phyloP scores from a whole-genome alignment of 2,797 vertebrate genomes.

The Pantherophis vulpinus region DNA sequence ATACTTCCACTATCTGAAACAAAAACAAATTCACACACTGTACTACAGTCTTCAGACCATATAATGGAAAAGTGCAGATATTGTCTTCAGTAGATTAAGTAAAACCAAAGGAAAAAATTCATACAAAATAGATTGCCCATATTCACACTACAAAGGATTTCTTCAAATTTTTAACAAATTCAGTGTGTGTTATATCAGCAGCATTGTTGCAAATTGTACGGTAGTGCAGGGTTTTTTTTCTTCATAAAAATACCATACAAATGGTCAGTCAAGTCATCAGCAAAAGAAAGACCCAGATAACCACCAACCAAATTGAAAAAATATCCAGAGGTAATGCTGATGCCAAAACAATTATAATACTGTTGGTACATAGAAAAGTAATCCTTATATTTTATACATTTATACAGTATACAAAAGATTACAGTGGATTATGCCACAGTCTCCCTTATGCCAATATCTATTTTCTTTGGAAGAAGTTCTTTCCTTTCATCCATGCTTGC shows the following conservation, averaged over 20 bases:
- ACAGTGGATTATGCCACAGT: conserved; percentile 96
- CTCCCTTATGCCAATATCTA: conserved; percentile 98
- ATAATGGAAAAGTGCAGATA: conserved; percentile 75
- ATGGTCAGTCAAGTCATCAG: conserved; percentile 84
- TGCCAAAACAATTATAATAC: conserved; percentile 90
- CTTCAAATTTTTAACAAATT: conserved; percentile 75
- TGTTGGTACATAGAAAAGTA: conserved; percentile 96
- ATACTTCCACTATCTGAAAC: conserved; percentile 70
- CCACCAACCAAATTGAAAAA: conserved; percentile 69
- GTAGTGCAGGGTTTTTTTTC: conserved; percentile 79
- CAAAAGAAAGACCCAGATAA: conserved; percentile 78
- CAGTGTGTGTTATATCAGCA: conserved; percentile 87
- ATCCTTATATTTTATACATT: conserved; percentile 87
- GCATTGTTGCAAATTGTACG: conserved; percentile 86
- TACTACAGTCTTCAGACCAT: conserved; percentile 68
- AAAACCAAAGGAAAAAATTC: conserved; percentile 73
- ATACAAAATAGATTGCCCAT: conserved; percentile 81
- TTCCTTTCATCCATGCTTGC: conserved; percentile 96
- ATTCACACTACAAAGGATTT: conserved; percentile 78
- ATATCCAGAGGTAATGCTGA: conserved; percentile 88
- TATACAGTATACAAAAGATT: conserved; percentile 88
- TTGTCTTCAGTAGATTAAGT: conserved; percentile 68
- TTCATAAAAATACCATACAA: conserved; percentile 88
- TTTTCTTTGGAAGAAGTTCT: conserved; percentile 99
- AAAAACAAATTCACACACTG: conserved; percentile 68